Conservation (phyloP, 2,113 vertebrate genomes). For the Balaeniceps rex region DNA sequence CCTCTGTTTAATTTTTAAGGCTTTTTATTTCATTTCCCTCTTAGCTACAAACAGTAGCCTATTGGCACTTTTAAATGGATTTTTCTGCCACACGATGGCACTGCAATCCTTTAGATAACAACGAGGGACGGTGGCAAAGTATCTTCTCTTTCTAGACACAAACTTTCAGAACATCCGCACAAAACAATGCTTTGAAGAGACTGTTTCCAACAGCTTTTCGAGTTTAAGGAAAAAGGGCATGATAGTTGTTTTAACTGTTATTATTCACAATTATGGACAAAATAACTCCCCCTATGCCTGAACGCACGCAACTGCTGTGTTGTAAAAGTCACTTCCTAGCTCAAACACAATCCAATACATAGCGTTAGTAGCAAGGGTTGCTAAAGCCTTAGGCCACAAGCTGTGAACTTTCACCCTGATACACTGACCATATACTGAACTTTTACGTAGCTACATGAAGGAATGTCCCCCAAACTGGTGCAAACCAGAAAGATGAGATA, state of each 20-base stretch:
- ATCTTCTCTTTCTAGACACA: not conserved
- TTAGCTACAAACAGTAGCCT: not conserved
- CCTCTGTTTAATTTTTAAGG: not conserved
- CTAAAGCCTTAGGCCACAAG: no score
- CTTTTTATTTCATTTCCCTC: not conserved
- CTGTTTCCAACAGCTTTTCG: not conserved
- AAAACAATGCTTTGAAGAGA: not conserved
- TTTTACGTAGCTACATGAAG: no score
- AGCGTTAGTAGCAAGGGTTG: no score
- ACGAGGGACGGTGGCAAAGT: fast-evolving
- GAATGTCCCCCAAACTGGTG: no score
- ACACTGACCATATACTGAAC: no score
- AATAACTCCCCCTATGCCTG: not conserved
- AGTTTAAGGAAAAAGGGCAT: not conserved
- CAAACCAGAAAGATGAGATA: no score
- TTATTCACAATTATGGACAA: not conserved
- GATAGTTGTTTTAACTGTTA: not conserved
- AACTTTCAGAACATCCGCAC: not conserved
- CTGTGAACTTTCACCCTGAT: no score
- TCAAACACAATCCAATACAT: no score
- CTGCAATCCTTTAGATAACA: slow-evolving; percentile 7
- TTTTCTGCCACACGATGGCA: slow-evolving; percentile 60
- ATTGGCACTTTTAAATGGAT: not conserved
- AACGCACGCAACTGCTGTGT: not conserved
- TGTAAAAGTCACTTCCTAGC: no score